Evolutionary conservation across 2,888 invertebrate species (phyloP), one percentile per base, ranked within the genome.

Genomic region (Tinea pellionella): DNA sequence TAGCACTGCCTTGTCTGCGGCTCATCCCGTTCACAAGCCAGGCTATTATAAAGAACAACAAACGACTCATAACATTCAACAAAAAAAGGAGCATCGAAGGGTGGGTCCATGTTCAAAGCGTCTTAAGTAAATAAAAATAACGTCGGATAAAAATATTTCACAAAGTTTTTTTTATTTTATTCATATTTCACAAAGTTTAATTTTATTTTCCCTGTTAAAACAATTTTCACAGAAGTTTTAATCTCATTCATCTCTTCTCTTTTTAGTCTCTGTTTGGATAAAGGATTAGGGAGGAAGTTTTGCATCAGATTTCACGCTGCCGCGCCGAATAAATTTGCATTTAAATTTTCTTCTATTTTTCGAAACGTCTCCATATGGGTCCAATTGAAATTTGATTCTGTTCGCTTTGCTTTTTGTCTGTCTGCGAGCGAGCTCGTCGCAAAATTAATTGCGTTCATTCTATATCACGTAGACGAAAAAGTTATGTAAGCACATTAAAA

Each of bases 271-370:
- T 24, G 53, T 53, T 53, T 53, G 53, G 18, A 18, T 18, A 53
- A 53, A 53, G 53, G 53, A 53, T 53, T 53, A 53, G 53, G 53
- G 53, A 53, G 18, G 47, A 53, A 53, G 53, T 53, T 53, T 47
- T 47, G 47, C 47, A 47, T 47, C 19, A 53, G 53, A 53, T 18
- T 8, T 53, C 24, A 18, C 53, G 53, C 12, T 53, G 24, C 53
- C n/a, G 53, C 53, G 53, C 53, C n/a, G 53, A 53, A 53, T 53
- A 53, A 53, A 53, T 53, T 53, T 53, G 53, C 53, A 53, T 53
- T 19, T 12, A 18, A 53, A 53, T 24, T 53, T 24, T 53, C 24
- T 24, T 53, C 24, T 24, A 12, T 19, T 53, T 53, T 53, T 53
- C 24, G 19, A 12, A 53, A 24, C 19, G 12, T 16, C 24, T 53